phyloP scores from a whole-genome alignment of 2,113 vertebrate genomes.

The Actinemys pallida region DNA sequence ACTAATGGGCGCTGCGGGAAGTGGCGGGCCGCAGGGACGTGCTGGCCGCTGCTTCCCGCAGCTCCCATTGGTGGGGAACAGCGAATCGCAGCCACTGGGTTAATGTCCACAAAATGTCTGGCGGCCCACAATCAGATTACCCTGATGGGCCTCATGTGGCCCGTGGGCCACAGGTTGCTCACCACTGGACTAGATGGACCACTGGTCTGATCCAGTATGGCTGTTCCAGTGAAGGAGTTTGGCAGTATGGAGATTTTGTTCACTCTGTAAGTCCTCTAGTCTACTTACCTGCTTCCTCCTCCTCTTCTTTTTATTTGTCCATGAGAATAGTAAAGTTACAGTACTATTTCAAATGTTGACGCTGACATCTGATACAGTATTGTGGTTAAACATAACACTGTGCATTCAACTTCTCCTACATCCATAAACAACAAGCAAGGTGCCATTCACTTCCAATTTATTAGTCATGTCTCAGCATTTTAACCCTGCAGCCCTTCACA shows the following conservation, averaged over 20 bases:
- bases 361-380: not conserved
- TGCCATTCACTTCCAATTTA: not conserved
- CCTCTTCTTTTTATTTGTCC: not conserved
- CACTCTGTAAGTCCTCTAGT: not conserved
- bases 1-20: too few relatives aligned
- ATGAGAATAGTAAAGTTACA: not conserved
- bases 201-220: not conserved
- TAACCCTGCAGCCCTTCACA: not conserved
- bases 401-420: not conserved
- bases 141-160: too few relatives aligned
- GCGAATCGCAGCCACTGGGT: too few relatives aligned
- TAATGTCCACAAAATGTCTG: too few relatives aligned
- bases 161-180: not conserved
- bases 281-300: not conserved
- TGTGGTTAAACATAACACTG: not conserved
- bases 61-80: too few relatives aligned
- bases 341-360: not conserved
- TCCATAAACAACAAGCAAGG: not conserved
- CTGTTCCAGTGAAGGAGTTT: not conserved
- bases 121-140: too few relatives aligned
- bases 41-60: too few relatives aligned
- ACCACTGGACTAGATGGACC: not conserved
- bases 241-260: not conserved
- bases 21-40: too few relatives aligned
- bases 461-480: rapidly evolving